Conservation (phyloP, 2,888 invertebrate species). For the Elegia similella region DNA sequence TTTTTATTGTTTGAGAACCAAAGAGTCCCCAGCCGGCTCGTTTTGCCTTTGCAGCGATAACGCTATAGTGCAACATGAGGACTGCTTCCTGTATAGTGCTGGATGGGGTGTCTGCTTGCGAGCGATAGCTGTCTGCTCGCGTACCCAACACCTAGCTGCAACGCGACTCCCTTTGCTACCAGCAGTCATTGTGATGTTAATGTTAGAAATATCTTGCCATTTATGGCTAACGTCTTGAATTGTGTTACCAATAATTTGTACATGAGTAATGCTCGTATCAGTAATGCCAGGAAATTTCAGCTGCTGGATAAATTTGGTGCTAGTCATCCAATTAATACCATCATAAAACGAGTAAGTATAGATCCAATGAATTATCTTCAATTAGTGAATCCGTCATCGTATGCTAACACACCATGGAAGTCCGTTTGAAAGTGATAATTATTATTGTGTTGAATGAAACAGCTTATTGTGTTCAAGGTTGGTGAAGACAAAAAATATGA, state of each 20-base stretch:
- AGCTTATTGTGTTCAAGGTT: constrained; percentile 57
- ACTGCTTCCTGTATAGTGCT: constrained; percentile 48
- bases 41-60: constrained; percentile 26
- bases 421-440: constrained; percentile 44
- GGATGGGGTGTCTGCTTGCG: constrained; percentile 38
- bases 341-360: constrained; percentile 35
- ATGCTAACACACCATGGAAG: constrained; percentile 34
- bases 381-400: constrained; percentile 48
- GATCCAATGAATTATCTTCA: constrained; percentile 52
- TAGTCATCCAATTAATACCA: constrained; percentile 51
- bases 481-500: constrained; percentile 34
- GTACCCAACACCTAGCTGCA: constrained; percentile 32
- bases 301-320: constrained; percentile 37
- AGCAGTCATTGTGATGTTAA: constrained; percentile 40
- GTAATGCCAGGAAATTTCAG: constrained; percentile 24
- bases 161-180: constrained; percentile 57
- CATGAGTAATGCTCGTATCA: constrained; percentile 24
- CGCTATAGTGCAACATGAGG: constrained; percentile 41
- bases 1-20: constrained; percentile 30
- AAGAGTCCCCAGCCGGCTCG: constrained; percentile 20
- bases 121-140: constrained; percentile 20
- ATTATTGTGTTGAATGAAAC: constrained; percentile 40
- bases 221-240: constrained; percentile 34
- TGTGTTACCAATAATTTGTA: background rate
- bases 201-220: constrained; percentile 52